Conservation (phyloP, 2,797 vertebrate species). For the Pteronotus mesoamericanus region DNA sequence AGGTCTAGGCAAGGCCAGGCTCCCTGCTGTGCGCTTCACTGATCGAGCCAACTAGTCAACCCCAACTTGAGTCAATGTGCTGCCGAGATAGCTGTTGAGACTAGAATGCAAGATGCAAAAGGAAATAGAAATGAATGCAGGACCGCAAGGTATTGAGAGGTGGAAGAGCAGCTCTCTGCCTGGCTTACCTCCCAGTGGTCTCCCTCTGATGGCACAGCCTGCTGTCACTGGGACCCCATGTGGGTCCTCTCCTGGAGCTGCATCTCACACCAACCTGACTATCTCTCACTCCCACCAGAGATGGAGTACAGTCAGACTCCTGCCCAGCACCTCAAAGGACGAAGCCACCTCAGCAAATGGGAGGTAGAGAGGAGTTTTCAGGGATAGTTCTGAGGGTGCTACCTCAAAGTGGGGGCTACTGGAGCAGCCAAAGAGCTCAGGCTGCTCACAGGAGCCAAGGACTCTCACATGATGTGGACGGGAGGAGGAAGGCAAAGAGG, state of each 20-base stretch:
- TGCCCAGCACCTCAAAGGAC: background rate
- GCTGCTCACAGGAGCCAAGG: background rate
- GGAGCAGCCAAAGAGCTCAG: background rate
- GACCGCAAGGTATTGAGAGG: no score
- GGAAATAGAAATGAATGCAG: background rate
- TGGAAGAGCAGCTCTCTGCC: background rate
- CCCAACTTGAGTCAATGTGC: background rate
- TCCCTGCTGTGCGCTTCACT: background rate
- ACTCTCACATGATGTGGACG: accelerated
- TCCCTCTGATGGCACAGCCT: background rate
- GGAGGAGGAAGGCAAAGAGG: background rate
- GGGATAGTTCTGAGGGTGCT: background rate
- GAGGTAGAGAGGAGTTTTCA: background rate
- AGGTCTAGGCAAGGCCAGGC: background rate
- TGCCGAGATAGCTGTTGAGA: background rate
- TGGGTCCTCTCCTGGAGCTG: background rate
- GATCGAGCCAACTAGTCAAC: accelerated
- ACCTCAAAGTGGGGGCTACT: background rate
- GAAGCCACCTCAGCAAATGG: background rate
- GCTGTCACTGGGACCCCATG: background rate
- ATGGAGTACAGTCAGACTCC: background rate
- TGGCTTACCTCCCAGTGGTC: background rate
- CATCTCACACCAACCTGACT: background rate
- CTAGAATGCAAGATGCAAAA: background rate
- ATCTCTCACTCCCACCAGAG: background rate